Percentiles rank a stretch among this genome's conserved stretches.
These are phyloP conservation scores for Ramazzottius varieornatus DNA, from an alignment of 2,888 invertebrate genomes.

Conservation along the genomic window DNA sequence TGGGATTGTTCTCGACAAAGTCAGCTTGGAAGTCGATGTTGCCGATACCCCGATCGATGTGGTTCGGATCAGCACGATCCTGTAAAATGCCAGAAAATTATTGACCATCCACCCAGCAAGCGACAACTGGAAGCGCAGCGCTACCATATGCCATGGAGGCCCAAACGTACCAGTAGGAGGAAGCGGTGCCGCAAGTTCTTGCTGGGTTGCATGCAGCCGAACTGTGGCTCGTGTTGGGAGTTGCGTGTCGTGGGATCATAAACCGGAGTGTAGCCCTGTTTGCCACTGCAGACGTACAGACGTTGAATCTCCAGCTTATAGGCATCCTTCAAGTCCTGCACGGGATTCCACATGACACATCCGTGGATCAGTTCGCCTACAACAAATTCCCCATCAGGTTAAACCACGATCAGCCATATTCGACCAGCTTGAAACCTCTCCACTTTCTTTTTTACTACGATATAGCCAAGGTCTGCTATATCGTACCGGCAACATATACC, in stretches of 20 bases:
- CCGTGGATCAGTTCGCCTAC: slow-evolving; percentile 19
- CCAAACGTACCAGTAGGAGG: slow-evolving; percentile 20
- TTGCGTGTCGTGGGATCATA: slow-evolving; percentile 19
- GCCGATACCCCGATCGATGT: slow-evolving; percentile 14
- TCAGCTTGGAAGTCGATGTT: slow-evolving; percentile 19
- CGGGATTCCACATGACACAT: slow-evolving; percentile 23
- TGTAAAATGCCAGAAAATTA: slow-evolving; percentile 10
- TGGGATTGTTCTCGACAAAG: slow-evolving; percentile 17
- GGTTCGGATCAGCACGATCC: slow-evolving; percentile 20
- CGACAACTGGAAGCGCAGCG: too few relatives aligned
- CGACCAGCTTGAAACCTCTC: too few relatives aligned
- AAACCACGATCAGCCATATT: too few relatives aligned
- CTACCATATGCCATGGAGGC: neutral
- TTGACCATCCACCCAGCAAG: neutral
- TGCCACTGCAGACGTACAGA: slow-evolving; percentile 23
- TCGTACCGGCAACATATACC: too few relatives aligned
- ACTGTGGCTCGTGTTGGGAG: slow-evolving; percentile 19
- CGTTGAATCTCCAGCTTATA: slow-evolving; percentile 21
- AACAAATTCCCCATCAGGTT: too few relatives aligned
- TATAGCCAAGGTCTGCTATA: too few relatives aligned
- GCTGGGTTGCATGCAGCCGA: slow-evolving; percentile 22
- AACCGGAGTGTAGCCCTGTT: slow-evolving; percentile 21
- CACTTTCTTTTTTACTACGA: too few relatives aligned
- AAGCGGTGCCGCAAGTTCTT: slow-evolving; percentile 20
- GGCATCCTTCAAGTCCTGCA: slow-evolving; percentile 21